Conservation (phyloP, 2,888 invertebrate genomes). For the Drosophila suboccidentalis region DNA sequence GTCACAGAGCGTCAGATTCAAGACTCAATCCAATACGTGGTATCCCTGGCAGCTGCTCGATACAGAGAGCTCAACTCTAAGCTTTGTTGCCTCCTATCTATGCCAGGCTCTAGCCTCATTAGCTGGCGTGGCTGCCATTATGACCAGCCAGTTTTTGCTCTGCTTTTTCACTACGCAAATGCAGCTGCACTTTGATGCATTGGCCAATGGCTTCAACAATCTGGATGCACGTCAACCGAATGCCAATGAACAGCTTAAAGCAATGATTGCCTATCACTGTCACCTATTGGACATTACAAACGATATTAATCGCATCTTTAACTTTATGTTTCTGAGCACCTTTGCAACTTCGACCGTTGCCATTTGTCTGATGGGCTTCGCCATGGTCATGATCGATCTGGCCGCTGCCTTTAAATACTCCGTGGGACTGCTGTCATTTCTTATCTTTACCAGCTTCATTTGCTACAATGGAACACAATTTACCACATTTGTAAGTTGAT, state of each 20-base stretch:
- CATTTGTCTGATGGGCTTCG: constrained; percentile 79
- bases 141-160: constrained; percentile 72
- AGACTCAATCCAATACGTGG: constrained; percentile 81
- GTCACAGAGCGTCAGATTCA: constrained; percentile 50
- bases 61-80: constrained; percentile 34
- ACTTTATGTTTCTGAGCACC: constrained; percentile 73
- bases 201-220: constrained; percentile 55
- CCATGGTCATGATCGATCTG: constrained; percentile 72
- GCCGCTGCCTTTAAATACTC: constrained; percentile 66
- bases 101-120: constrained; percentile 69
- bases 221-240: constrained; percentile 54
- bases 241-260: constrained; percentile 64
- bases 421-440: constrained; percentile 70
- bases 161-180: constrained; percentile 77
- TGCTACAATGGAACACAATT: constrained; percentile 78
- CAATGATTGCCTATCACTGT: constrained; percentile 70
- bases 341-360: constrained; percentile 77
- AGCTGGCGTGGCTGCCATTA: constrained; percentile 64
- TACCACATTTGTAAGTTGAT: constrained; percentile 66
- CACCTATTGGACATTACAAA: constrained; percentile 58
- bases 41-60: constrained; percentile 78
- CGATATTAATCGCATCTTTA: constrained; percentile 74
- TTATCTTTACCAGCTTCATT: constrained; percentile 70
- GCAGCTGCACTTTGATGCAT: constrained; percentile 76
- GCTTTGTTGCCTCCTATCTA: constrained; percentile 57